A percentile compares a stretch with the other conserved stretches of the same genome.
Conservation (phyloP, 2,797 vertebrate genomes). For the Fundulus diaphanus region DNA sequence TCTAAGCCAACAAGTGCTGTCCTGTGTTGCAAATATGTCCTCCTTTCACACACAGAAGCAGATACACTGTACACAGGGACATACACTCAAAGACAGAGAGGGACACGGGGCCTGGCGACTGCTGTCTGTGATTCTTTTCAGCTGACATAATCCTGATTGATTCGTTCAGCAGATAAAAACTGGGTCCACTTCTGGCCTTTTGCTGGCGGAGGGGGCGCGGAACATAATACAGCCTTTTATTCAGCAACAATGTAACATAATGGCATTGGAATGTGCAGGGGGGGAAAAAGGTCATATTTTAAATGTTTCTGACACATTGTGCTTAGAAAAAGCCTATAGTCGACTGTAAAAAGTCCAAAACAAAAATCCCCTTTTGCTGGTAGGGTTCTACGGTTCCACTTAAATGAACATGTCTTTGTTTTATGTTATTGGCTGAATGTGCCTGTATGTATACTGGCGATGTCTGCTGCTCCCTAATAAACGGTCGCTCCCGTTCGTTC, state of each 20-base stretch:
- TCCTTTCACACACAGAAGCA: constrained; percentile 39
- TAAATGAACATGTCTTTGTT: constrained; percentile 41
- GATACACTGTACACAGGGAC: constrained; percentile 38
- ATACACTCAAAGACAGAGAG: constrained; percentile 39
- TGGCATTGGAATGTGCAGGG: constrained; percentile 95
- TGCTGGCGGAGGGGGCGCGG: constrained; percentile 82
- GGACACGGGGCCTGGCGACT: constrained; percentile 82
- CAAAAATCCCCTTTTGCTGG: background rate
- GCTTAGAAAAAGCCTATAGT: constrained; percentile 87
- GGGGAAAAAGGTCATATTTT: constrained; percentile 90
- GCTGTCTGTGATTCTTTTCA: constrained; percentile 97
- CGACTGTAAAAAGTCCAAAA: constrained; percentile 77
- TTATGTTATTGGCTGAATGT: constrained; percentile 20
- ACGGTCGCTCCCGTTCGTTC: constrained; percentile 13
- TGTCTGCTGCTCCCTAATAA: background rate
- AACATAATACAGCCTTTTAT: constrained; percentile 99
- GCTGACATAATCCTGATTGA: constrained; percentile 99
- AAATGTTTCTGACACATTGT: constrained; percentile 92
- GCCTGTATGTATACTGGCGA: constrained; percentile 11
- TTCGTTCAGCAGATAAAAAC: constrained; percentile 99
- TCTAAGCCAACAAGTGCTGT: constrained; percentile 89
- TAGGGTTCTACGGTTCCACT: background rate
- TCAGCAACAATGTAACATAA: constrained; percentile 99
- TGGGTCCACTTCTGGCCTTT: constrained; percentile 99
- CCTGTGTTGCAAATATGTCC: constrained; percentile 51